Evolutionary conservation across 2,797 vertebrate species (phyloP), one percentile per base, ranked within the genome.

Genomic region (Pangasius larnaudii): DNA sequence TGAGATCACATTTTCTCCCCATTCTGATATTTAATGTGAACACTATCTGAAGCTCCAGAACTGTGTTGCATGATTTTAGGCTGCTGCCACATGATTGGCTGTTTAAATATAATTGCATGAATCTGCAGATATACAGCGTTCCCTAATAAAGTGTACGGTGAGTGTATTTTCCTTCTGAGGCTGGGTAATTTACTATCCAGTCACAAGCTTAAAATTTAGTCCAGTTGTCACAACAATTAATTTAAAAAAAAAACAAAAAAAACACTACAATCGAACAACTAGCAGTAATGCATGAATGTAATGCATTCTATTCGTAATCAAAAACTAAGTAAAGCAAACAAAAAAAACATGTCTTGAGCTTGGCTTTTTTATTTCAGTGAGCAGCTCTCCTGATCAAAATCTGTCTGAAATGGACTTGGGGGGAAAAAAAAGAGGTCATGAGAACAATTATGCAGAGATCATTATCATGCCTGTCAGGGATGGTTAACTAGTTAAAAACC

Each of bases 401-500:
- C 49, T 19, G 27, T 46, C 63, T 27, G 56, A 61, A 82, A 49
- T 19, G 27, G 53, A 81, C 42, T 27, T 75, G 7, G 0, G 2
- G 7, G 53, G 13, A 36, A n/a, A 71, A 22, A 36, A 71, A 84
- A 24, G 42, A 22, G 80, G 56, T 71, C 36, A 67, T 71, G 56
- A 63, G 80, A 39, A 75, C 16, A 69, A 79, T 88, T 78, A 78
- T 49, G 36, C 69, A 33, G 58, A 63, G 42, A 65, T 75, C 36
- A 85, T 85, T 75, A 85, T 13, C 16, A 75, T 74, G 53, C 53
- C 27, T 61, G 36, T 46, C 84, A 75, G 56, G 71, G 56, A 59
- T 16, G 39, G 71, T 59, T 75, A 74, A 85, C 46, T 85, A 63
- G 84, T 85, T 46, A 46, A 75, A 85, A 85, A 22, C 82, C 82